Percentiles rank a stretch among this genome's conserved stretches.
Conservation (phyloP, 2,797 vertebrate genomes). For the Falco biarmicus region DNA sequence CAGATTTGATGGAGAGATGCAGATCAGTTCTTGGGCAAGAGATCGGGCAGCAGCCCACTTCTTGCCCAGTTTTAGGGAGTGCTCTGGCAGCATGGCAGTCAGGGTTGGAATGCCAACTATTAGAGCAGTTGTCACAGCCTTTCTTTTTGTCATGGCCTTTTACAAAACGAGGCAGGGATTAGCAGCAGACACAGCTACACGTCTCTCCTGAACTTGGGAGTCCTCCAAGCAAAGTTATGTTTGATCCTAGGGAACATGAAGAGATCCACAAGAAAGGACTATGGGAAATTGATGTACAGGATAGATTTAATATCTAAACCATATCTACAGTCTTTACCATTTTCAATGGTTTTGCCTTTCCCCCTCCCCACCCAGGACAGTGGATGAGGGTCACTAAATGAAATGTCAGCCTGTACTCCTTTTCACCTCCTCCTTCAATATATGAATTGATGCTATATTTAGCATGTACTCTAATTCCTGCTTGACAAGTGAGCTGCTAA, state of each 20-base stretch:
- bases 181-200: background rate
- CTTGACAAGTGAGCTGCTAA: background rate
- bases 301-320: background rate
- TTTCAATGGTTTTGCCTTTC: background rate
- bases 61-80: background rate
- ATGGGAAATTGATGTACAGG: rapidly evolving
- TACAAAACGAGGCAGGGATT: background rate
- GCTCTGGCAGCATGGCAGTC: background rate
- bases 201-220: background rate
- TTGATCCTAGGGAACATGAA: background rate
- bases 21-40: background rate
- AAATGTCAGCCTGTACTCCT: background rate
- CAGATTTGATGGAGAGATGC: background rate
- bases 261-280: background rate
- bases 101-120: background rate
- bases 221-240: background rate
- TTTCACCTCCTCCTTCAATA: background rate
- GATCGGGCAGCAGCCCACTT: background rate
- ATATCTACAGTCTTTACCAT: background rate
- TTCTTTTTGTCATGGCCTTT: background rate
- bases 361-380: rapidly evolving
- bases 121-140: background rate
- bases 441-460: background rate
- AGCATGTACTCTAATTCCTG: background rate
- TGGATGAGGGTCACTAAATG: background rate